A percentile compares a stretch with the other conserved stretches of the same genome.
phyloP scores from a whole-genome alignment of 2,888 invertebrate genomes.

The Trypoxylon attenuatum region DNA sequence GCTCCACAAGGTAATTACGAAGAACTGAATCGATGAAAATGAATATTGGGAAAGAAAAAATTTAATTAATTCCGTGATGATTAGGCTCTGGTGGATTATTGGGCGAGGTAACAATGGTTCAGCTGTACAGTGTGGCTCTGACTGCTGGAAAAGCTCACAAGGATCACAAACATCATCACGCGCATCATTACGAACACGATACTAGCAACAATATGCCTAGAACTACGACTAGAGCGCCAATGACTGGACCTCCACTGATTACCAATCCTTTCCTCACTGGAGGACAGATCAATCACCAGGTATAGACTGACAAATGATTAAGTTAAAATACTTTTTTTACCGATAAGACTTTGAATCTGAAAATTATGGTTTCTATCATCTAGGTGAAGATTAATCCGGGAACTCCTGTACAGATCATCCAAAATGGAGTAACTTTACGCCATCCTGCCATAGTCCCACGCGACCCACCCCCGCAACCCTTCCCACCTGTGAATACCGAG shows the following conservation, averaged over 20 bases:
- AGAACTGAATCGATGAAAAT: no score
- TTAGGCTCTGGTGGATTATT: constrained; percentile 81
- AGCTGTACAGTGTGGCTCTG: constrained; percentile 86
- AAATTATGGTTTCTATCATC: not conserved
- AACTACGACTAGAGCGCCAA: constrained; percentile 78
- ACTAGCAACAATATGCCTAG: constrained; percentile 80
- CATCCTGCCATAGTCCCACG: constrained; percentile 61
- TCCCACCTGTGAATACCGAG: constrained; percentile 61
- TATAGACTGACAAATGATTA: no score
- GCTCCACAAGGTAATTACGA: constrained; percentile 75
- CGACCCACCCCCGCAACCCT: constrained; percentile 56
- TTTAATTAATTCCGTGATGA: no score
- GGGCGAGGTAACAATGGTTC: constrained; percentile 87
- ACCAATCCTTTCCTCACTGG: constrained; percentile 79
- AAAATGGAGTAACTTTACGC: constrained; percentile 67
- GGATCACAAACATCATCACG: constrained; percentile 92
- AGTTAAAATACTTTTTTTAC: not conserved
- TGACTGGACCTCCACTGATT: constrained; percentile 76
- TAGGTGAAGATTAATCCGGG: constrained; percentile 71
- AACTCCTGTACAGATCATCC: constrained; percentile 63
- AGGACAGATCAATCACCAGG: constrained; percentile 80
- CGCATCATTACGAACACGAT: constrained; percentile 86
- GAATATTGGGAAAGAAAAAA: no score
- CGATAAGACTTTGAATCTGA: no score
- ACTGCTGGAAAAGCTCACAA: constrained; percentile 91